phyloP scores from a whole-genome alignment of 2,888 invertebrate genomes.

The Nasonovia ribisnigri region DNA sequence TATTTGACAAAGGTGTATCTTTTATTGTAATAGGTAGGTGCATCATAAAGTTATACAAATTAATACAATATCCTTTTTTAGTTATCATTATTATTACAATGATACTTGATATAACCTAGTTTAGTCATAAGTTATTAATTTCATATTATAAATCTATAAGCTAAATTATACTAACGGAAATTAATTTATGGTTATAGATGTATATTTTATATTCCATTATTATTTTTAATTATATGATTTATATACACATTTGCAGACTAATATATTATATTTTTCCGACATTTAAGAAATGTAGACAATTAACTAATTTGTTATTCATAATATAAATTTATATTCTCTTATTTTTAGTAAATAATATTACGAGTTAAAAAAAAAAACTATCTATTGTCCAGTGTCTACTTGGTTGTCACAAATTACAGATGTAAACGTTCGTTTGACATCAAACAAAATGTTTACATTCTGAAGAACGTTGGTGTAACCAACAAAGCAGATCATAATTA shows the following conservation, averaged over 20 bases:
- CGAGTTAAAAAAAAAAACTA: not conserved
- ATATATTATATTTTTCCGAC: not conserved
- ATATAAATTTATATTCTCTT: not conserved
- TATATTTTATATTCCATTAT: not conserved
- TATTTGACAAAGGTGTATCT: not conserved
- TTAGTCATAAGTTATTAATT: not conserved
- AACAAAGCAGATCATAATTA: constrained; percentile 21
- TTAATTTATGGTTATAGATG: not conserved
- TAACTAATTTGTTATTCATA: not conserved
- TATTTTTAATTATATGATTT: too few species aligned
- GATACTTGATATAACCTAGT: not conserved
- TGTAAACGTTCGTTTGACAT: not conserved
- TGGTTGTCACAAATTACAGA: not conserved
- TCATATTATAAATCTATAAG: not conserved
- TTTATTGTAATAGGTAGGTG: not conserved
- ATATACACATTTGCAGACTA: not conserved
- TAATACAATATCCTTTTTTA: not conserved
- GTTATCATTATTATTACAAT: not conserved
- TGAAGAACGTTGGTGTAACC: not conserved
- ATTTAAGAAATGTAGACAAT: not conserved
- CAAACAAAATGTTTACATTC: not conserved
- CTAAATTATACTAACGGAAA: not conserved
- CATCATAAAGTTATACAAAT: not conserved
- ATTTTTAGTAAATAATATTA: not conserved
- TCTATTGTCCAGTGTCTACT: not conserved